Evolutionary conservation across 2,797 vertebrate species (phyloP).

Genomic region (Pseudomugil tenellus): DNA sequence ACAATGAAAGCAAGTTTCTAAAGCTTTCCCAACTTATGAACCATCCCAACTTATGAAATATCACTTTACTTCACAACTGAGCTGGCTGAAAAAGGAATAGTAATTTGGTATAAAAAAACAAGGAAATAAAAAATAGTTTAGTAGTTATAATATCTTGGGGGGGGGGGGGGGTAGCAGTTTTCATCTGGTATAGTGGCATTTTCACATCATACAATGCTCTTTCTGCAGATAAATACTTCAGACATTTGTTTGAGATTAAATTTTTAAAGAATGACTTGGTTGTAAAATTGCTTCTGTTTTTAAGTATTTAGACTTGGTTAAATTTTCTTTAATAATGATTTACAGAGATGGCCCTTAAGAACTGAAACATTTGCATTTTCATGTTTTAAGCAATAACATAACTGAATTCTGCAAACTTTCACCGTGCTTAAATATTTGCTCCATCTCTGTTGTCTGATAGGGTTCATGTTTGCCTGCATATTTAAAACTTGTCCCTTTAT

Average conservation of each 20-base stretch:
- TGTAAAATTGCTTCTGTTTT: slow-evolving; percentile 1
- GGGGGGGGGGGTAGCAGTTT: background rate
- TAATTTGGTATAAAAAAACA: background rate
- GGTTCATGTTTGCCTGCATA: background rate
- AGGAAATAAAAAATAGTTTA: too few relatives aligned
- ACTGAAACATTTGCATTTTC: background rate
- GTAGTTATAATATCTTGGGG: background rate
- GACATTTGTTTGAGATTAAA: slow-evolving; percentile 10
- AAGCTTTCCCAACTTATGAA: too few relatives aligned
- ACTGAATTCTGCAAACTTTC: background rate
- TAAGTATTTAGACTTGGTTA: background rate
- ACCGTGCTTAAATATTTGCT: background rate
- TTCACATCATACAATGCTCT: slow-evolving; percentile 16
- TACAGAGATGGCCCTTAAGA: background rate
- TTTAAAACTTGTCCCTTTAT: slow-evolving; percentile 18
- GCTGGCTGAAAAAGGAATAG: background rate
- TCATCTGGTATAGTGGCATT: slow-evolving; percentile 23
- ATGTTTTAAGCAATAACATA: slow-evolving; percentile 1
- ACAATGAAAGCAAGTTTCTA: background rate
- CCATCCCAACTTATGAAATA: background rate
- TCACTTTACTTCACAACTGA: background rate
- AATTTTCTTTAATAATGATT: background rate
- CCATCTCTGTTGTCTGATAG: background rate
- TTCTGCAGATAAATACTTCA: slow-evolving; percentile 7
- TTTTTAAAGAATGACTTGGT: slow-evolving; percentile 7